Evolutionary conservation across 2,113 vertebrate species (phyloP).

Genomic region (Takifugu flavidus): DNA sequence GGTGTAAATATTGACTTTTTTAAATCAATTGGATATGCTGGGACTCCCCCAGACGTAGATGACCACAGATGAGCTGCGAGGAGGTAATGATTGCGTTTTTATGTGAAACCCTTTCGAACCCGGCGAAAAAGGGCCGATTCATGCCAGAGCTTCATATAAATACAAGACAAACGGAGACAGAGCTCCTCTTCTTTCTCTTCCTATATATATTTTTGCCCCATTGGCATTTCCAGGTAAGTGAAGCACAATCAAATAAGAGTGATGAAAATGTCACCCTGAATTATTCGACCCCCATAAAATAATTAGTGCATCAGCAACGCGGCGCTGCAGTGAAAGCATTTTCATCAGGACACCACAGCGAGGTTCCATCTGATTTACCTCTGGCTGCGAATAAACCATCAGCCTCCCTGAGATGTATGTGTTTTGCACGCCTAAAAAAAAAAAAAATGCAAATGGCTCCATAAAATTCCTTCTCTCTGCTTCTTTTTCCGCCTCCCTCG

Average conservation of each 20-base stretch:
- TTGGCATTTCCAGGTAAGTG: slow-evolving; percentile 41
- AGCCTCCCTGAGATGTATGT: slow-evolving; percentile 63
- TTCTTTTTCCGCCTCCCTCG: slow-evolving; percentile 53
- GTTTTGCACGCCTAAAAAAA: slow-evolving; percentile 51
- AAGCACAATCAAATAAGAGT: slow-evolving; percentile 53
- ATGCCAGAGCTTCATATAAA: no score
- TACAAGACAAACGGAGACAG: no score
- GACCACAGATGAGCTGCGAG: not conserved
- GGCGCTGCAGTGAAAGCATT: slow-evolving; percentile 63
- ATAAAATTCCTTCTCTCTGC: slow-evolving; percentile 53
- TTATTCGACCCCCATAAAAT: slow-evolving; percentile 70
- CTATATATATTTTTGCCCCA: no score
- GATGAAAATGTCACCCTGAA: slow-evolving; percentile 58
- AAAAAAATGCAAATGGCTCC: slow-evolving; percentile 55
- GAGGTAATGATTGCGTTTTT: not conserved
- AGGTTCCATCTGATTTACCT: slow-evolving; percentile 65
- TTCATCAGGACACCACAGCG: slow-evolving; percentile 62
- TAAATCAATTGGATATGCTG: not conserved
- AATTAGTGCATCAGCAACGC: slow-evolving; percentile 61
- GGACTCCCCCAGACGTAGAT: not conserved
- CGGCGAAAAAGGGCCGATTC: no score
- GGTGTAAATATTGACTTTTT: not conserved
- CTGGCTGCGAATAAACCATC: slow-evolving; percentile 54
- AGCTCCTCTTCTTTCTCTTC: no score
- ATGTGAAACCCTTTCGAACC: no score